Evolutionary conservation across 2,888 invertebrate species (phyloP), one percentile per base, ranked within the genome.

Genomic region (Leptinotarsa juncta): DNA sequence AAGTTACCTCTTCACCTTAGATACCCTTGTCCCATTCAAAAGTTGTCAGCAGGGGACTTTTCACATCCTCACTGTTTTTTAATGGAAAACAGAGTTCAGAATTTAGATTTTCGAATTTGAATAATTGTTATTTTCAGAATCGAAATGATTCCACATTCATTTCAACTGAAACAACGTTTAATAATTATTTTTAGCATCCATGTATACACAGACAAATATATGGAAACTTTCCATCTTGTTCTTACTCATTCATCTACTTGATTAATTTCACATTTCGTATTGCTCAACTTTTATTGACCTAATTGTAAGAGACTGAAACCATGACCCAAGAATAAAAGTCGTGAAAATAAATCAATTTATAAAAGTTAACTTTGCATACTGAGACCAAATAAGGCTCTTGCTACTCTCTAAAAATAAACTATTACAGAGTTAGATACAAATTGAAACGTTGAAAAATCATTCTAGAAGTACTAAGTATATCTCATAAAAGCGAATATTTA

Each of bases 351-450:
- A 69, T 57, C 16, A 48, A 48, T 55, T 50, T 18, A 60, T 42
- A 49, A 55, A 55, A 57, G 60, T 42, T 57, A 49, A 69, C 55
- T 69, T 69, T 69, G 57, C 69, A 69, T 69, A 69, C 42, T 57
- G 42, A 60, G 48, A 16, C 26, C 67, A n/a, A 67, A 67, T 67
- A 51, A 67, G 51, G 68, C 32, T 55, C 53, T 68, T 20, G 68
- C 32, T 32, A 57, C 69, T 62, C 26, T 62, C 57, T 57, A 60
- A 69, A 55, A 57, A 69, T 68, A 68, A 67, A 68, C 42, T 18
- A 57, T 69, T 69, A 32, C 62, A 32, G n/a, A 15, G 32, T 62
- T 62, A 32, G 42, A n/a, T 42, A 62, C 42, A 32, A 62, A 62
- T 62, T 62, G 62, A 42, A 62, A 62, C 16, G 16, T 3, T 42